Conservation (phyloP, 2,888 invertebrate species). For the Gortyna flavago region DNA sequence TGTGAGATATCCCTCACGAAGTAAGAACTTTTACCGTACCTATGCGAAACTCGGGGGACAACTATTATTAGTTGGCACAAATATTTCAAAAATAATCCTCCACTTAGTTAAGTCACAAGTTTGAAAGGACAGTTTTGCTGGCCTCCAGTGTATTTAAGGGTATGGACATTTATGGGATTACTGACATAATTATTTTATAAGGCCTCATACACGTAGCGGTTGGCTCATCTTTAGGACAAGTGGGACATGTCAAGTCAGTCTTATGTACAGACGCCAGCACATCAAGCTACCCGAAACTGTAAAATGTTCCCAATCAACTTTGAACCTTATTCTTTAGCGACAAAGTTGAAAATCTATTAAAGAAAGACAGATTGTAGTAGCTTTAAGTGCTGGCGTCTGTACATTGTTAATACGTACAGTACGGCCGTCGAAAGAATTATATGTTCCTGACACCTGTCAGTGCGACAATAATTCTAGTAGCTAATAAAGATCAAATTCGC, state of each 20-base stretch:
- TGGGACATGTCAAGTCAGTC: not conserved
- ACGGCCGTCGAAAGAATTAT: no score
- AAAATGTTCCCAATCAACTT: no score
- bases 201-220: not conserved
- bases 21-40: not conserved
- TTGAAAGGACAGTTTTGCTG: not conserved
- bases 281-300: no score
- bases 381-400: no score
- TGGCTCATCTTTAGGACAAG: not conserved
- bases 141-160: not conserved
- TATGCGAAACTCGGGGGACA: not conserved
- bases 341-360: no score
- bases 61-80: not conserved
- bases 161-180: not conserved
- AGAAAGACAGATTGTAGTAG: no score
- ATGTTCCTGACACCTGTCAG: no score
- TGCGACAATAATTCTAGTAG: no score
- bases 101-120: not conserved
- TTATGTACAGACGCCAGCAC: no score
- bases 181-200: not conserved
- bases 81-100: conserved; percentile 1
- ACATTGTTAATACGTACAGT: no score
- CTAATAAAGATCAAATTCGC: no score
- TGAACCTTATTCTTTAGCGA: no score
- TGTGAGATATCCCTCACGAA: not conserved